These are phyloP conservation scores for Oxyteleia sp. DNA, from an alignment of 2,888 invertebrate species.

Conservation along the genomic window DNA sequence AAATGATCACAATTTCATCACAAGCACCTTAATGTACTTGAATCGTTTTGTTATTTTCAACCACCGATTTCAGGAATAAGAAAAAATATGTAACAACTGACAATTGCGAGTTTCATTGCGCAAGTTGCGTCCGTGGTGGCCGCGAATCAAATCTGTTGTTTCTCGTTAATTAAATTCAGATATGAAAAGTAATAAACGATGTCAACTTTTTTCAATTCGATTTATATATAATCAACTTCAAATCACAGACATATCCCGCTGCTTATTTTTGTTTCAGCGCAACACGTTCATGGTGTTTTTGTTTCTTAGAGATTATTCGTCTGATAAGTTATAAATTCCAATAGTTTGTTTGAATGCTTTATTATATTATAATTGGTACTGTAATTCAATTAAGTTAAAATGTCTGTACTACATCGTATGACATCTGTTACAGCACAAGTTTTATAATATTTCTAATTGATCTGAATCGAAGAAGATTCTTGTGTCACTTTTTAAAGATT, in stretches of 20 bases:
- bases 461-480: too few relatives aligned
- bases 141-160: conserved; percentile 51
- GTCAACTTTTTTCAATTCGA: conserved; percentile 50
- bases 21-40: conserved; percentile 51
- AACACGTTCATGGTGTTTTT: too few relatives aligned
- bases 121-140: conserved; percentile 11
- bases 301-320: too few relatives aligned
- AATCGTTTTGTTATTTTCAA: conserved; percentile 49
- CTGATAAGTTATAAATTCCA: too few relatives aligned
- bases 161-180: conserved; percentile 54
- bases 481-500: too few relatives aligned
- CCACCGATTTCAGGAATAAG: conserved; percentile 14
- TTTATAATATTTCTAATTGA: too few relatives aligned
- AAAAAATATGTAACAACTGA: conserved; percentile 44
- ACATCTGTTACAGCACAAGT: too few relatives aligned
- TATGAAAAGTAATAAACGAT: conserved; percentile 49
- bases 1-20: conserved; percentile 12
- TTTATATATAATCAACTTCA: conserved; percentile 30
- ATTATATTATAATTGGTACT: too few relatives aligned
- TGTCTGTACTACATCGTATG: too few relatives aligned
- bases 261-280: conserved; percentile 7
- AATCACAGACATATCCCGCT: conserved; percentile 27
- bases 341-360: too few relatives aligned
- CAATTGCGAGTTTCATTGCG: conserved; percentile 24
- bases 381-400: too few relatives aligned